These are phyloP conservation scores for Apostichopus japonicus DNA, from an alignment of 35 echinoderm and acorn worm genomes.

Conservation along the genomic window DNA sequence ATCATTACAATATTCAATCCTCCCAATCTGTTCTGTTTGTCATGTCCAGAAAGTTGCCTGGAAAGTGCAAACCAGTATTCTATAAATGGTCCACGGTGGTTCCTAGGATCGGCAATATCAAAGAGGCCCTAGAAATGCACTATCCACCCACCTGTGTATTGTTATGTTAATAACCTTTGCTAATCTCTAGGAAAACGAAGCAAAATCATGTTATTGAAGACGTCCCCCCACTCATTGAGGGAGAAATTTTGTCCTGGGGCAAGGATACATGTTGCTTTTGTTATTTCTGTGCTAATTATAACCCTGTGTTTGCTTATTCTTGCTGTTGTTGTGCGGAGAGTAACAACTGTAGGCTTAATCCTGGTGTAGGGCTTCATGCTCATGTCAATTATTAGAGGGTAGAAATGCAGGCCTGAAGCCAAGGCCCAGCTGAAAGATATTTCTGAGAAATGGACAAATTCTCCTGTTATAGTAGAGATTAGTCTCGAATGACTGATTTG, in stretches of 20 bases:
- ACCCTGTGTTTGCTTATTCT: background rate
- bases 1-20: too few relatives aligned
- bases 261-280: background rate
- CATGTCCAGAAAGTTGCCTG: too few relatives aligned
- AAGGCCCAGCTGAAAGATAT: background rate
- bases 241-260: too few relatives aligned
- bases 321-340: background rate
- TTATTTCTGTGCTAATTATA: background rate
- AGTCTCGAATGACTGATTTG: background rate
- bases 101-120: background rate
- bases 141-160: background rate
- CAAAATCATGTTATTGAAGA: too few relatives aligned
- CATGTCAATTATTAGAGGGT: background rate
- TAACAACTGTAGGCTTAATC: background rate
- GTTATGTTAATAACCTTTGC: background rate
- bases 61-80: too few relatives aligned
- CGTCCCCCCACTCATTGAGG: too few relatives aligned
- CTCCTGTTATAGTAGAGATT: background rate
- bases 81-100: too few relatives aligned
- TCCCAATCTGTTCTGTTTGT: too few relatives aligned
- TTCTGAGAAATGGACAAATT: background rate
- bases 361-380: background rate
- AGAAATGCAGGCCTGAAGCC: background rate
- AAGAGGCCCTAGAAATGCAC: background rate
- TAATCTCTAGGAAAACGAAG: background rate